A percentile compares a stretch with the other conserved stretches of the same genome.
Conservation (phyloP, 2,113 vertebrate genomes). For the Pungitius pungitius region DNA sequence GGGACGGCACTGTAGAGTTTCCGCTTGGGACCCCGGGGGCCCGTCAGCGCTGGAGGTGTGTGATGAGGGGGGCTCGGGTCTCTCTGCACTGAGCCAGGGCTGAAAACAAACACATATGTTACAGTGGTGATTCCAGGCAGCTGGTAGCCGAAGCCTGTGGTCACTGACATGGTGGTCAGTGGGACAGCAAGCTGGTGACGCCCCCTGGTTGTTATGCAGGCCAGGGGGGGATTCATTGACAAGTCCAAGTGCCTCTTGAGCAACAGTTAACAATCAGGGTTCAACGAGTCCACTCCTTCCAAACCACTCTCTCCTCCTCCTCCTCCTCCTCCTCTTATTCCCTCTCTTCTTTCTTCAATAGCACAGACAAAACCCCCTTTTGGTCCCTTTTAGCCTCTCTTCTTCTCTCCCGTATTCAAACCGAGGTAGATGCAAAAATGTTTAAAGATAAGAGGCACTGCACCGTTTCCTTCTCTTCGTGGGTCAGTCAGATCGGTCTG, state of each 20-base stretch:
- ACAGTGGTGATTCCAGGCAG: conserved; percentile 90
- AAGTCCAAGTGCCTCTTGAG: conserved; percentile 48
- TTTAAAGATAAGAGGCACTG: conserved; percentile 41
- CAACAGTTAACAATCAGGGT: conserved; percentile 64
- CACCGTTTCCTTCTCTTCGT: conserved; percentile 46
- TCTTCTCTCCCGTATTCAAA: conserved; percentile 61
- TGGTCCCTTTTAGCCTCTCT: conserved; percentile 51
- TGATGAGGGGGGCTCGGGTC: conserved; percentile 84
- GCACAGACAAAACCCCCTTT: conserved; percentile 56
- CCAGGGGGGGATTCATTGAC: conserved; percentile 64
- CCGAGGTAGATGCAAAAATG: conserved; percentile 59
- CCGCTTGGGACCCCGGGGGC: conserved; percentile 89
- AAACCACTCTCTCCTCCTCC: conserved; percentile 44
- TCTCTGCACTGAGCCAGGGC: conserved; percentile 86
- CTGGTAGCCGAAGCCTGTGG: conserved; percentile 85
- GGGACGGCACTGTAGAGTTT: conserved; percentile 97
- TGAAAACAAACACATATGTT: conserved; percentile 98
- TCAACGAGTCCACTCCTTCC: conserved; percentile 63
- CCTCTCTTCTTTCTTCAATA: conserved; percentile 52
- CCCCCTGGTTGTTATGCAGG: conserved; percentile 62
- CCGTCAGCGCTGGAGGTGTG: conserved; percentile 79
- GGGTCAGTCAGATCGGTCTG: conserved; percentile 61
- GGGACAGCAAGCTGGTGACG: conserved; percentile 65
- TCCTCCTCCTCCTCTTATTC: conserved; percentile 53
- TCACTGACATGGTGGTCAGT: conserved; percentile 79